Evolutionary conservation across 2,797 vertebrate species (phyloP).

Genomic region (Labeo calbasu): DNA sequence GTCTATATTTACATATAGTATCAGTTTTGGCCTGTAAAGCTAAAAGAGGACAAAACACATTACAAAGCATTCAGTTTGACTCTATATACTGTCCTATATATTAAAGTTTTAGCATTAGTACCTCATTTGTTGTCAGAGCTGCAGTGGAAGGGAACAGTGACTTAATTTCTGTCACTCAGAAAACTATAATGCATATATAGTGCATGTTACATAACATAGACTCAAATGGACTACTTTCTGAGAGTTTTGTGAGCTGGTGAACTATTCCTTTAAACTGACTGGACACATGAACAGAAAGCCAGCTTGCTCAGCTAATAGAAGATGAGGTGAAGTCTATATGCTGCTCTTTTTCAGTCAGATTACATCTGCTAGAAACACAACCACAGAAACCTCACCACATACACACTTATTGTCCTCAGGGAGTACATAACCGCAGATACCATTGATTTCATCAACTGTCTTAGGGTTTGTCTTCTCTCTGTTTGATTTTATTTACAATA

Average conservation of each 20-base stretch:
- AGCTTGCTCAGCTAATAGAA: constrained; percentile 40
- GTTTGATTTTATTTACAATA: neutral
- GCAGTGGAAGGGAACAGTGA: neutral
- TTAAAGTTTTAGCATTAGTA: neutral
- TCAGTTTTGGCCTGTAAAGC: neutral
- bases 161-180: neutral
- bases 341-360: constrained; percentile 23
- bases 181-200: neutral
- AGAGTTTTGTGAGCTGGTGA: constrained; percentile 1
- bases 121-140: neutral
- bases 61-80: neutral
- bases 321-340: constrained; percentile 36
- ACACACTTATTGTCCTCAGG: neutral
- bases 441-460: constrained; percentile 1
- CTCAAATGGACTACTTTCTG: neutral
- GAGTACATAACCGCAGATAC: neutral
- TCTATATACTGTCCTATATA: neutral
- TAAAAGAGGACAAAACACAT: neutral
- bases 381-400: constrained; percentile 4
- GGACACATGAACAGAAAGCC: constrained; percentile 16
- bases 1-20: neutral
- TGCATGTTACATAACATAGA: neutral
- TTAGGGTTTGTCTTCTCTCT: neutral
- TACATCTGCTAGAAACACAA: constrained; percentile 9
- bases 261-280: constrained; percentile 9